Evolutionary conservation across 1,140 invertebrate species (phyloP).

Genomic region (Zaprionus ornatus): DNA sequence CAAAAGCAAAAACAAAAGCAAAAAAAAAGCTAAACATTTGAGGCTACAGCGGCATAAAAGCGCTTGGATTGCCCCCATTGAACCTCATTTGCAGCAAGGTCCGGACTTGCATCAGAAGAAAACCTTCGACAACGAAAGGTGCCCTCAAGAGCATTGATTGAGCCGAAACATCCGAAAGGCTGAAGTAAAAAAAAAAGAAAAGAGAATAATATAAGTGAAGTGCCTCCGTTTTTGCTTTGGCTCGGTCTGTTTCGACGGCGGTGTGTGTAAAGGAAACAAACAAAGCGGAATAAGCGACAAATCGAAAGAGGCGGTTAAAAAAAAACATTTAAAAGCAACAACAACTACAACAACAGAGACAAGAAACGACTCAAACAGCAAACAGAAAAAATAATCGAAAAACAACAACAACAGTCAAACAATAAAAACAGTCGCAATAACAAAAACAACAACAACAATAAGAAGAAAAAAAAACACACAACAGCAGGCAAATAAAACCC

Average conservation of each 20-base stretch:
- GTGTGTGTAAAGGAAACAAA: slow-evolving; percentile 72
- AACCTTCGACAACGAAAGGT: slow-evolving; percentile 1
- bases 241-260: slow-evolving; percentile 30
- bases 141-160: background rate
- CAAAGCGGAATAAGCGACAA: slow-evolving; percentile 65
- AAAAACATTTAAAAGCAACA: slow-evolving; percentile 41
- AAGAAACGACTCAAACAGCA: slow-evolving; percentile 25
- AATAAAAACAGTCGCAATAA: slow-evolving; percentile 27
- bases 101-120: slow-evolving; percentile 28
- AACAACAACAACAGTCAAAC: slow-evolving; percentile 26
- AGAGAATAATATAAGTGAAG: slow-evolving; percentile 77
- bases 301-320: slow-evolving; percentile 37
- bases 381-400: slow-evolving; percentile 27
- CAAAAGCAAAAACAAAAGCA: background rate
- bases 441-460: slow-evolving; percentile 35
- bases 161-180: background rate
- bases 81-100: slow-evolving; percentile 61
- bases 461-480: slow-evolving; percentile 19
- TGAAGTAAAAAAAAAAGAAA: slow-evolving; percentile 7
- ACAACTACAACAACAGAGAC: slow-evolving; percentile 26
- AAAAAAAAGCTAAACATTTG: background rate
- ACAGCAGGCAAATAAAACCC: slow-evolving; percentile 51
- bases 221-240: slow-evolving; percentile 30
- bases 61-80: slow-evolving; percentile 32
- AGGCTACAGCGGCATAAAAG: slow-evolving; percentile 57